These are phyloP conservation scores for Rhingia campestris DNA, from an alignment of 2,888 invertebrate species.

Conservation along the genomic window DNA sequence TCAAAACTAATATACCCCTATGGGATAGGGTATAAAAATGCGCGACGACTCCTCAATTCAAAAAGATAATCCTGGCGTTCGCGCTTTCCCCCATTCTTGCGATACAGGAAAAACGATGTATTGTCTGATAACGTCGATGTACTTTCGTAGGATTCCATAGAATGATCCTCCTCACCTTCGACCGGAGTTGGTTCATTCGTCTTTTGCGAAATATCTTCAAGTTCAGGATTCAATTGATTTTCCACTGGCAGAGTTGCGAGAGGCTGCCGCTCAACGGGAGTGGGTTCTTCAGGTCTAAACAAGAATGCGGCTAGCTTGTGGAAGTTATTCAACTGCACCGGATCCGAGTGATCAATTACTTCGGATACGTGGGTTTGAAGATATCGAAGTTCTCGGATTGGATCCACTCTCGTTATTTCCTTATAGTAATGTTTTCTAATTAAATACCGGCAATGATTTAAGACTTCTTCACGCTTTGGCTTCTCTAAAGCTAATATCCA, in stretches of 20 bases:
- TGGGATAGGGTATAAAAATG: too few species aligned
- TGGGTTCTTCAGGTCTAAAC: slow-evolving; percentile 84
- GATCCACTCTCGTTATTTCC: slow-evolving; percentile 86
- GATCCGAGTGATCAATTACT: slow-evolving; percentile 89
- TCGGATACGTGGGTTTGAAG: slow-evolving; percentile 88
- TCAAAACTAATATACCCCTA: too few species aligned
- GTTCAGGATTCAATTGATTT: slow-evolving; percentile 13
- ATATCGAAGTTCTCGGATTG: slow-evolving; percentile 88
- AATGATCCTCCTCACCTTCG: slow-evolving; percentile 77
- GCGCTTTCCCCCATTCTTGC: slow-evolving; percentile 77
- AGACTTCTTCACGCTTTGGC: slow-evolving; percentile 86
- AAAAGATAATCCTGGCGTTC: slow-evolving; percentile 77
- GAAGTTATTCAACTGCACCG: slow-evolving; percentile 89
- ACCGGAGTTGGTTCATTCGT: slow-evolving; percentile 47
- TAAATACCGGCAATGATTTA: slow-evolving; percentile 86
- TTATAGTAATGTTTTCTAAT: slow-evolving; percentile 88
- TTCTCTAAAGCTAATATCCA: slow-evolving; percentile 87
- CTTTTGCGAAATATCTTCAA: slow-evolving; percentile 50
- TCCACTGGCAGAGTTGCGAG: slow-evolving; percentile 41
- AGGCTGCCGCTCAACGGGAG: slow-evolving; percentile 12
- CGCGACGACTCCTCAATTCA: slow-evolving; percentile 83
- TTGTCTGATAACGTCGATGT: slow-evolving; percentile 73
- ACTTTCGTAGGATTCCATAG: slow-evolving; percentile 79
- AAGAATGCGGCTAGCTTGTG: slow-evolving; percentile 88
- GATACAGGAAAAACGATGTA: slow-evolving; percentile 71